Percentiles rank a stretch among this genome's conserved stretches.
Evolutionary conservation across 2,888 invertebrate genomes (phyloP).

Genomic region (Drosophila emarginata): DNA sequence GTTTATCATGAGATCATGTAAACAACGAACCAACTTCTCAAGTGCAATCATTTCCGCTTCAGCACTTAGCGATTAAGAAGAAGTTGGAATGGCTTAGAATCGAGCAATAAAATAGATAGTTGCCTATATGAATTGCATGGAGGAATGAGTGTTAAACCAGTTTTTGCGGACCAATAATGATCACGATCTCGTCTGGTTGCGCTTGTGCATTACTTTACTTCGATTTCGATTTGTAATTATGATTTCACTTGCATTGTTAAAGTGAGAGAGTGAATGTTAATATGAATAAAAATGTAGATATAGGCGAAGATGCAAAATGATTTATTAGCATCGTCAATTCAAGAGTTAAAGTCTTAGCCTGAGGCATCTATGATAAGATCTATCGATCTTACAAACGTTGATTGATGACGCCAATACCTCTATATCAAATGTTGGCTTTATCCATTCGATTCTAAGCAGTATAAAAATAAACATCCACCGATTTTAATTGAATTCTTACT

Average conservation of each 20-base stretch:
- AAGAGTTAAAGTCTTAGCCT: conserved; percentile 5
- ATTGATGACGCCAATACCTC: not conserved
- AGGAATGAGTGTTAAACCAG: conserved; percentile 57
- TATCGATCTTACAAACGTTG: not conserved
- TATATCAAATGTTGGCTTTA: too few species aligned
- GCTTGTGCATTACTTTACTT: conserved; percentile 20
- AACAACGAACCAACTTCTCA: conserved; percentile 40
- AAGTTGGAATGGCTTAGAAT: conserved; percentile 71
- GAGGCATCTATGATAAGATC: not conserved
- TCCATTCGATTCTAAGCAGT: not conserved
- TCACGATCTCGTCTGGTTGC: conserved; percentile 2
- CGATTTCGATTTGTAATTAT: conserved; percentile 75
- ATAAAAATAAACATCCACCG: not conserved
- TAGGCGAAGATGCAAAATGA: not conserved
- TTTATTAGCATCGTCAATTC: conserved; percentile 7
- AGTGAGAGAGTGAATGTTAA: conserved; percentile 29
- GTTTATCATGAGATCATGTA: conserved; percentile 21
- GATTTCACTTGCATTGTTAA: conserved; percentile 71
- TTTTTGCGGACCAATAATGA: conserved; percentile 71
- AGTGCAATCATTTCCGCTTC: conserved; percentile 67
- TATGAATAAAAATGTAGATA: conserved; percentile 22
- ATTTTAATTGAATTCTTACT: not conserved
- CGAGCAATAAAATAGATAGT: conserved; percentile 18
- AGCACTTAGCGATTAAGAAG: conserved; percentile 67
- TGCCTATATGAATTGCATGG: conserved; percentile 42